Percentiles rank a stretch among this genome's conserved stretches.
phyloP scores from a whole-genome alignment of 53 echinoderm and acorn worm species.

The Astropecten irregularis region DNA sequence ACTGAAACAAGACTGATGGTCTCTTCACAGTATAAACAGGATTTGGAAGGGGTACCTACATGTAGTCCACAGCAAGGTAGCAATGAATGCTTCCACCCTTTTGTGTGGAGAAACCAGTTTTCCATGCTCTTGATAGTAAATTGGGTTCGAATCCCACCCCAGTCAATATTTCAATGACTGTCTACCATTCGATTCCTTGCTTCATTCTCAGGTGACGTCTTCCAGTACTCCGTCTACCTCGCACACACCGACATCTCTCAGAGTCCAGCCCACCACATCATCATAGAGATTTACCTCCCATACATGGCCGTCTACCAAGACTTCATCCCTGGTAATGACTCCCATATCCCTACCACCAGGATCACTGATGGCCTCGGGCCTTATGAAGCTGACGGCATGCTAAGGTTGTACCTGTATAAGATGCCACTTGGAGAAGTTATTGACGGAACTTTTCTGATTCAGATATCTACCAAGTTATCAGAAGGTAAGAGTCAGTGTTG shows the following conservation, averaged over 20 bases:
- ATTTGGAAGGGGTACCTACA: too few relatives aligned
- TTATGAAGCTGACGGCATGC: slow-evolving; percentile 46
- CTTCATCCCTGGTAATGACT: slow-evolving; percentile 61
- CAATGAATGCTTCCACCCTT: too few relatives aligned
- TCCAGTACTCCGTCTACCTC: slow-evolving; percentile 65
- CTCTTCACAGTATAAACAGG: too few relatives aligned
- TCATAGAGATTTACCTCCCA: slow-evolving; percentile 61
- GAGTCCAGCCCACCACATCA: slow-evolving; percentile 69
- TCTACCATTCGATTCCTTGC: too few relatives aligned
- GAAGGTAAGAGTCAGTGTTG: too few relatives aligned
- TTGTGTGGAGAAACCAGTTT: too few relatives aligned
- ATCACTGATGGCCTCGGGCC: slow-evolving; percentile 45
- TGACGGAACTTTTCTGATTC: slow-evolving; percentile 67
- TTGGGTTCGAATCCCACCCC: too few relatives aligned
- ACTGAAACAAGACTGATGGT: too few relatives aligned
- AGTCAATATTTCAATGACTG: too few relatives aligned
- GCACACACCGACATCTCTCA: slow-evolving; percentile 60
- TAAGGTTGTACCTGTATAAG: slow-evolving; percentile 65
- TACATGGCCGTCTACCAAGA: slow-evolving; percentile 76
- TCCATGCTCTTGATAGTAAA: too few relatives aligned
- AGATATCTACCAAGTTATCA: slow-evolving; percentile 74
- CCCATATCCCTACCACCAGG: slow-evolving; percentile 48
- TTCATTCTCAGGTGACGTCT: slow-evolving; percentile 74
- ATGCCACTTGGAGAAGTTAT: slow-evolving; percentile 57
- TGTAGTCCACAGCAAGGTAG: too few relatives aligned